Base-by-base conservation (phyloP, 2,888 invertebrate species). In the Eilema depressum region DNA sequence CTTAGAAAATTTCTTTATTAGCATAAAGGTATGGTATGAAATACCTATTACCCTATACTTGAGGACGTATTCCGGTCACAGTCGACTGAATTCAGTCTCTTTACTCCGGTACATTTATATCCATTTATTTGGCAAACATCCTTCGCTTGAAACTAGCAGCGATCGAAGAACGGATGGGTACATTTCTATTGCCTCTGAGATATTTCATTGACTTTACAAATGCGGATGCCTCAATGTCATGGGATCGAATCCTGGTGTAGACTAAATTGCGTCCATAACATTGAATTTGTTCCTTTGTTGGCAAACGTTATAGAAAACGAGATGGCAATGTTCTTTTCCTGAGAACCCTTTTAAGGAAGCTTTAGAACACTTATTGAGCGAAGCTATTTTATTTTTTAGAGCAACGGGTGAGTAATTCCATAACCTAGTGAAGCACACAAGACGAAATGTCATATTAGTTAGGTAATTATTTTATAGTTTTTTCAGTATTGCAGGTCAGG, bases 141-240 rank as follows among this genome's bases (percentile, higher is more conserved):
- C 82, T 82, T 80, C 82, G 85, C 82, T 80, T 82, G 84, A 81
- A 85, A 81, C 82, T 80, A 85, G 80, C 79, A 76, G 74, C 82
- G 80, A 82, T 79, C 83, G 82, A 79, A 79, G 80, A 87, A 85
- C 85, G 86, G 85, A 86, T 86, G 88, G 86, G 84, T 87, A 86
- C 85, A 80, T 86, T 89, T 86, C 85, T 88, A 89, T 88, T 86
- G 88, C 86, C 84, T 86, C 86, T 85, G 84, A 88, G 85, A 88
- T 88, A 89, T 89, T 88, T 88, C 89, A 88, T 89, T 88, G 89
- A 86, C 88, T 88, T 88, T 84, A 88, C 85, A 86, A 87, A 89
- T 88, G 84, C 83, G 86, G 83, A 86, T 84, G 84, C 83, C 82
- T 85, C 82, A 82, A 82, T 84, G 81, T 83, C 85, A 85, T 82